A percentile compares a stretch with the other conserved stretches of the same genome.
These are phyloP conservation scores for Drosophila siamana DNA, from an alignment of 2,888 invertebrate genomes.

Conservation along the genomic window DNA sequence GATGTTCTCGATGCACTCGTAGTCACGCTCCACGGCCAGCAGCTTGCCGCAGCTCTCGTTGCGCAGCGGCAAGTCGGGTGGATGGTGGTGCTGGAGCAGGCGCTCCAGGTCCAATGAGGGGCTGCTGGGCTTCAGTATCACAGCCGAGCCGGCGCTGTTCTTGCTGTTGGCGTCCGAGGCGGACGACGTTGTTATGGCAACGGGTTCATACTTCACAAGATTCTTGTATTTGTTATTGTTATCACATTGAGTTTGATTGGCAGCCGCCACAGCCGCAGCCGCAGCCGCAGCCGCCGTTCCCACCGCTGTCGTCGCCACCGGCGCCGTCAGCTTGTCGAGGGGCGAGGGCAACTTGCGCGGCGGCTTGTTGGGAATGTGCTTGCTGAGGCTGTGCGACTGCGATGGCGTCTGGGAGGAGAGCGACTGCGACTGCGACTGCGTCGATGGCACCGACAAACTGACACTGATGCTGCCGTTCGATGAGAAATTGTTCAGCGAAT, in stretches of 20 bases:
- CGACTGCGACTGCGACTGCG: slow-evolving; percentile 16
- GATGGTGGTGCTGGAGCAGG: slow-evolving; percentile 29
- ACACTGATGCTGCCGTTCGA: slow-evolving; percentile 57
- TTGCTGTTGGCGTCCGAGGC: slow-evolving; percentile 77
- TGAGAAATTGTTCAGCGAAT: slow-evolving; percentile 83
- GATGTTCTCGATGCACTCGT: slow-evolving; percentile 91
- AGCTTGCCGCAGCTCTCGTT: slow-evolving; percentile 74
- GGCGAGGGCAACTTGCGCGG: slow-evolving; percentile 82
- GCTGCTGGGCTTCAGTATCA: slow-evolving; percentile 80
- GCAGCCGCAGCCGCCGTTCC: neutral
- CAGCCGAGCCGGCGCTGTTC: slow-evolving; percentile 74
- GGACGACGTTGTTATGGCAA: slow-evolving; percentile 83
- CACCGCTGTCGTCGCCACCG: neutral
- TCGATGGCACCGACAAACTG: slow-evolving; percentile 40
- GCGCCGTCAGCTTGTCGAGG: slow-evolving; percentile 48
- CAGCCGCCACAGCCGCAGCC: neutral
- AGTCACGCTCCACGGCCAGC: slow-evolving; percentile 84
- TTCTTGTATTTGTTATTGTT: slow-evolving; percentile 77
- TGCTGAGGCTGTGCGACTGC: slow-evolving; percentile 42
- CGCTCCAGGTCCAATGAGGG: slow-evolving; percentile 66
- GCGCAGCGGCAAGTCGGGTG: slow-evolving; percentile 80
- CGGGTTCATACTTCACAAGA: slow-evolving; percentile 84
- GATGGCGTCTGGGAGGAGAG: neutral
- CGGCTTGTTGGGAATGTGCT: slow-evolving; percentile 84
- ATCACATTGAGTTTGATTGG: slow-evolving; percentile 73